Evolutionary conservation across 2,888 invertebrate genomes (phyloP).

Genomic region (Deroplatys truncata): DNA sequence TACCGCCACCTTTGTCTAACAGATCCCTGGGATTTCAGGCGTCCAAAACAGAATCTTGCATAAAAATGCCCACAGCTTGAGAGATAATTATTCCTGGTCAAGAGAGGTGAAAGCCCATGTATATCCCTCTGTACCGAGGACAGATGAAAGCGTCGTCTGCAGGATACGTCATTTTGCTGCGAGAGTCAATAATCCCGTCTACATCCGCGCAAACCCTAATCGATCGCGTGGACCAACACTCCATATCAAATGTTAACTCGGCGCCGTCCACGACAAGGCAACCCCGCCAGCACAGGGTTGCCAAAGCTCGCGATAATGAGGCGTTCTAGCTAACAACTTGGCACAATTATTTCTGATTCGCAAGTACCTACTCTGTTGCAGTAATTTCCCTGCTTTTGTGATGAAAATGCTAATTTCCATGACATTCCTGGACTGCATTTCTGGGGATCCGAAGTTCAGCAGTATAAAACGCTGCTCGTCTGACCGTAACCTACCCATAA

Average conservation of each 20-base stretch:
- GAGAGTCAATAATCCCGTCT: neutral
- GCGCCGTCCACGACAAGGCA: neutral
- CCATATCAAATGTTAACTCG: neutral
- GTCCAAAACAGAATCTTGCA: no score
- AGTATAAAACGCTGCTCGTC: no score
- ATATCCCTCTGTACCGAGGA: neutral
- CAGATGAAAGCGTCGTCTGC: neutral
- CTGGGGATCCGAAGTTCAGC: no score
- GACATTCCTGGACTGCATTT: no score
- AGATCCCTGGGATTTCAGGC: neutral
- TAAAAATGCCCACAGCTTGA: neutral
- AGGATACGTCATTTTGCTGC: neutral
- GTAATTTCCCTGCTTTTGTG: no score
- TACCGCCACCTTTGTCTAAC: neutral
- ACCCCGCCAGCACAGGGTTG: neutral
- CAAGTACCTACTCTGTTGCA: no score
- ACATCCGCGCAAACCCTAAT: neutral
- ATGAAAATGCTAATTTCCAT: no score
- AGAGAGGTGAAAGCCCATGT: neutral
- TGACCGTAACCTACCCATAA: no score
- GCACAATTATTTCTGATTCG: no score
- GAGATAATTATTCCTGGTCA: neutral
- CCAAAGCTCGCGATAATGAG: neutral
- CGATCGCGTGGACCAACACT: neutral
- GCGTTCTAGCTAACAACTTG: no score